A percentile compares a stretch with the other conserved stretches of the same genome.
These are phyloP conservation scores for Bombylius major DNA, from an alignment of 2,888 invertebrate species.

Conservation along the genomic window DNA sequence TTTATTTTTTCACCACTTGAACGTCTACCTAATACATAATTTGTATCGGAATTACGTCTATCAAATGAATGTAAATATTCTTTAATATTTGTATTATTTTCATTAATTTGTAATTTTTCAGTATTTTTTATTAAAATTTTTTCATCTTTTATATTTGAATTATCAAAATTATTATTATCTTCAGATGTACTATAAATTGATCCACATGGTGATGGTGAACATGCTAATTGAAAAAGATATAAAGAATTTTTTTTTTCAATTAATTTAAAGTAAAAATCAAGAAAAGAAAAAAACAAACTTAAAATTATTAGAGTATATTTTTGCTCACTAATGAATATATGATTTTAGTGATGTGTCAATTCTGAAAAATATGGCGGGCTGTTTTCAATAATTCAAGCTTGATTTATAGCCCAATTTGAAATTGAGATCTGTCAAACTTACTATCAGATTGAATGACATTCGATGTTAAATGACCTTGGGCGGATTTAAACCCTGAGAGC, in stretches of 20 bases:
- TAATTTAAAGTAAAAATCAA: too few relatives aligned
- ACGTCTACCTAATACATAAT: constrained; percentile 44
- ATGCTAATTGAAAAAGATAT: constrained; percentile 43
- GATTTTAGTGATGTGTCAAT: too few relatives aligned
- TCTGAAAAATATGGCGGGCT: too few relatives aligned
- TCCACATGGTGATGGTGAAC: constrained; percentile 68
- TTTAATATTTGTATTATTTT: constrained; percentile 28
- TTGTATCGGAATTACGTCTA: constrained; percentile 67
- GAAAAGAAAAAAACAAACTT: too few relatives aligned
- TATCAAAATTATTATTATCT: constrained; percentile 33
- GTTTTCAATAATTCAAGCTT: too few relatives aligned
- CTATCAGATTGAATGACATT: too few relatives aligned
- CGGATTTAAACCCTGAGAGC: too few relatives aligned
- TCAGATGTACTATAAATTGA: constrained; percentile 57
- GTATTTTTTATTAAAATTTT: constrained; percentile 23
- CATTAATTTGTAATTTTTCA: constrained; percentile 27
- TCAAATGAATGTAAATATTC: constrained; percentile 44
- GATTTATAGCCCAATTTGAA: too few relatives aligned
- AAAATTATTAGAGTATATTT: too few relatives aligned
- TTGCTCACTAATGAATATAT: too few relatives aligned
- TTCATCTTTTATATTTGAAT: constrained; percentile 18
- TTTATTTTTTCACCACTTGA: constrained; percentile 54
- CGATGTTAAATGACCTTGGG: too few relatives aligned
- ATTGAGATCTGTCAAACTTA: too few relatives aligned
- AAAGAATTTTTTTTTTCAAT: neutral